Evolutionary conservation across 1,140 invertebrate species (phyloP).

Genomic region (Globodera rostochiensis): DNA sequence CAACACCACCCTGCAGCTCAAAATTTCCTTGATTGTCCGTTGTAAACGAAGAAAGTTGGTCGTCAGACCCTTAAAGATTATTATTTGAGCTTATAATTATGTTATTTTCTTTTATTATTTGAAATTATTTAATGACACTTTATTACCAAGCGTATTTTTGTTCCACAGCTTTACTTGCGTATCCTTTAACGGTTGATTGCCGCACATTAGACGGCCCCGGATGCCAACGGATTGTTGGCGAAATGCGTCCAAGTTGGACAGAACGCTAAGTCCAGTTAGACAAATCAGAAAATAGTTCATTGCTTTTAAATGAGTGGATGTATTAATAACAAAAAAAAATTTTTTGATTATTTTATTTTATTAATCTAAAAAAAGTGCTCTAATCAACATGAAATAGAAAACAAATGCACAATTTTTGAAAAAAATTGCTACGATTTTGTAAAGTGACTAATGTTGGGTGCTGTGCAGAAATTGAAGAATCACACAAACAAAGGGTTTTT

Average conservation of each 20-base stretch:
- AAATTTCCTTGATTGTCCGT: slow-evolving; percentile 52
- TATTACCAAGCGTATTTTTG: slow-evolving; percentile 47
- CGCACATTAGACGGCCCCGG: slow-evolving; percentile 45
- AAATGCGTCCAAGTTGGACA: slow-evolving; percentile 23
- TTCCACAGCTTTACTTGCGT: slow-evolving; percentile 53
- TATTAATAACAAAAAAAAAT: neutral
- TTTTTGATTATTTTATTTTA: neutral
- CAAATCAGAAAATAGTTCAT: neutral
- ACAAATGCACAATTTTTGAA: too few species aligned
- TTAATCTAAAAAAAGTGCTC: too few species aligned
- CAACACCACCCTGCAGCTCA: slow-evolving; percentile 43
- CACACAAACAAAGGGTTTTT: neutral
- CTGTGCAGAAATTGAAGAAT: neutral
- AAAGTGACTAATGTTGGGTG: neutral
- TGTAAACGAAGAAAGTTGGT: slow-evolving; percentile 45
- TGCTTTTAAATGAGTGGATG: neutral
- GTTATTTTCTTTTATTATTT: slow-evolving; percentile 14
- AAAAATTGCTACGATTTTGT: neutral
- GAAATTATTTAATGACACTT: neutral
- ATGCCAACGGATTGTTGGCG: slow-evolving; percentile 49
- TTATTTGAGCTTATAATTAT: neutral
- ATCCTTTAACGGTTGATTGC: slow-evolving; percentile 39
- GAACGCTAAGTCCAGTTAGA: neutral
- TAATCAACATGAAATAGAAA: too few species aligned
- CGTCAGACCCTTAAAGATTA: slow-evolving; percentile 42